Evolutionary conservation across 1,140 invertebrate species (phyloP), one percentile per base, ranked within the genome.

Genomic region (Sitobion miscanthi): DNA sequence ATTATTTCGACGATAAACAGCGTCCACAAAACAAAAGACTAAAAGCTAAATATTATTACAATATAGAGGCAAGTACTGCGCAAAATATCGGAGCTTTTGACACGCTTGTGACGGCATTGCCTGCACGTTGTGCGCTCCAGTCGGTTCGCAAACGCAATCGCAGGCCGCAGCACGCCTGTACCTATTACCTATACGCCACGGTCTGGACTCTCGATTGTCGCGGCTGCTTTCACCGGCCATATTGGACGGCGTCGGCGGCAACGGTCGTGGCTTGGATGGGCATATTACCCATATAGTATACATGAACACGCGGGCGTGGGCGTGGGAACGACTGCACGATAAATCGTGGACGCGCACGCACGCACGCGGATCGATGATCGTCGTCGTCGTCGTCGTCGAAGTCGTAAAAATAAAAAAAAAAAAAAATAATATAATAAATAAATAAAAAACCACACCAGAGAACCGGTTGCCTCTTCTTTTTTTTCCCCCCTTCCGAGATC

Each of bases 281-380:
- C 35, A 77, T 49, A 42, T 38, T 42, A 45, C 6, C 1, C 23
- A 42, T 62, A 23, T 42, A 91, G 25, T 54, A 21, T 54, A 93
- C 62, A 35, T 25, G 47, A 92, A 57, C 82, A 93, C 57, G 35
- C 91, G 38, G 91, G 91, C 91, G 91, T 93, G 91, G 91, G 91
- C 91, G 91, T 93, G 91, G 91, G 91, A 93, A 93, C 91, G 49
- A 45, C 82, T 86, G 82, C 91, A 83, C 91, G 91, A 93, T 93
- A 93, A 93, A 93, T 93, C 91, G 91, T 93, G 82, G 91, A 82
- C 62, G 20, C 90, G 91, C 82, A 85, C 91, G 77, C 82, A 86
- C 91, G 49, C 91, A 92, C 91, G 52, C 82, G 82, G 91, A 93
- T 93, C 91, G 91, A 93, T 93, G 91, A 86, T 93, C 91, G 69